These are phyloP conservation scores for Tokudaia muenninki DNA, from an alignment of 2,797 vertebrate species.

Conservation along the genomic window DNA sequence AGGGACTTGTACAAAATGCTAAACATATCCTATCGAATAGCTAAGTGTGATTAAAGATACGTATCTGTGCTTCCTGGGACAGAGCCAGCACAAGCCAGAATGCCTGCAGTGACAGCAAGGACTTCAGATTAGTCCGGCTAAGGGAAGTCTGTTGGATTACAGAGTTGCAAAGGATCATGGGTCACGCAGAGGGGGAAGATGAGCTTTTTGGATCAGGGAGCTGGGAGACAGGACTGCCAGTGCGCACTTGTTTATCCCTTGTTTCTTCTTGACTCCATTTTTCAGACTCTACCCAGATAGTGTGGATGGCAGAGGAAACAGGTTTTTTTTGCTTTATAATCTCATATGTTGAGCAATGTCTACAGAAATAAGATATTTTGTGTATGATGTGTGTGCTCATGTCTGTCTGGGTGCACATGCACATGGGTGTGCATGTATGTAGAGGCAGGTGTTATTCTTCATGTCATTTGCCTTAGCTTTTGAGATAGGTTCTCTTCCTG, in stretches of 20 bases:
- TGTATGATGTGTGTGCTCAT: neutral
- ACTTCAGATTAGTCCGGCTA: neutral
- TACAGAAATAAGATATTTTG: neutral
- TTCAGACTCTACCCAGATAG: neutral
- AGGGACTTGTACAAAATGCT: constrained; percentile 67
- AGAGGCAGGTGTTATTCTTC: neutral
- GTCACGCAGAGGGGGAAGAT: neutral
- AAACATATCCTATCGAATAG: constrained; percentile 35
- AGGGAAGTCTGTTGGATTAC: neutral
- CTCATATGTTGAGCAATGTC: neutral
- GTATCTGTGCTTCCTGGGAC: constrained; percentile 12
- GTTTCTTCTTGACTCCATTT: constrained; percentile 16
- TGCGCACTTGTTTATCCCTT: neutral
- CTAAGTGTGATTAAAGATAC: constrained; percentile 55
- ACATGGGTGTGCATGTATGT: neutral
- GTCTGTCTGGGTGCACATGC: neutral
- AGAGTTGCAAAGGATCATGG: neutral
- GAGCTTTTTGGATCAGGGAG: neutral
- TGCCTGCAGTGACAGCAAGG: neutral
- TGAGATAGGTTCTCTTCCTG: neutral
- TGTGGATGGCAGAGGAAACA: neutral
- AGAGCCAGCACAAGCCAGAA: neutral
- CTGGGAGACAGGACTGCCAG: too few species aligned
- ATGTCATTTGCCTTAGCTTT: neutral
- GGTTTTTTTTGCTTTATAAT: neutral